Percentiles rank a stretch among this genome's conserved stretches.
Conservation (phyloP, 2,797 vertebrate species). For the Urocyon cinereoargenteus region DNA sequence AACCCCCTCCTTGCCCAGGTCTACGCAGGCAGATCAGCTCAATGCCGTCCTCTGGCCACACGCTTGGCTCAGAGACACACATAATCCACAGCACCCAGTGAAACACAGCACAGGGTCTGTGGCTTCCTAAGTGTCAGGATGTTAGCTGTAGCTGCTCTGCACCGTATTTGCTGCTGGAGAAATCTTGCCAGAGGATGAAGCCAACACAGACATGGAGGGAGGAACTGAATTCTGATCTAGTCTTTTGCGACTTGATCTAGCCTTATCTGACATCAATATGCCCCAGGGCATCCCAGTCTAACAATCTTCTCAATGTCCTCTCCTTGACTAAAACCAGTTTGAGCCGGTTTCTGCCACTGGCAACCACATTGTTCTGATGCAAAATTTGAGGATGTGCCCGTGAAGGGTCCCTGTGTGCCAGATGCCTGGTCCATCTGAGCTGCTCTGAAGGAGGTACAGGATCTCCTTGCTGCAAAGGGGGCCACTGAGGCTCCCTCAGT, state of each 20-base stretch:
- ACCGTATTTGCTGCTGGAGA: neutral
- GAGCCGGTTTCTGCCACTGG: neutral
- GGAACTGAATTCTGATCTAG: neutral
- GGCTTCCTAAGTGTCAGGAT: too few relatives aligned
- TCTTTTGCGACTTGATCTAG: neutral
- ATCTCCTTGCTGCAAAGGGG: neutral
- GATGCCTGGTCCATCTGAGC: neutral
- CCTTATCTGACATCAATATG: neutral
- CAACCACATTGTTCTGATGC: neutral
- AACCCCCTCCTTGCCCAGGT: neutral
- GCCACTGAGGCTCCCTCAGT: neutral
- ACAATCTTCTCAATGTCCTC: neutral
- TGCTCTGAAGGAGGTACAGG: neutral
- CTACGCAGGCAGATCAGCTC: neutral
- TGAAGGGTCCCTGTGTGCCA: too few relatives aligned
- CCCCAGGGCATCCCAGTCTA: neutral
- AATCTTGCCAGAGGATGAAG: neutral
- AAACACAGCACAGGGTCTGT: neutral
- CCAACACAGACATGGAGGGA: neutral
- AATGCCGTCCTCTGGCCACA: too few relatives aligned
- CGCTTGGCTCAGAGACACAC: neutral
- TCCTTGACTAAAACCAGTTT: neutral
- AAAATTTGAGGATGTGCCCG: neutral
- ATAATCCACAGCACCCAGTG: neutral
- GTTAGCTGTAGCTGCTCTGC: accelerated